Base-by-base conservation (phyloP, 2,797 vertebrate species). In the Phataginus tricuspis region DNA sequence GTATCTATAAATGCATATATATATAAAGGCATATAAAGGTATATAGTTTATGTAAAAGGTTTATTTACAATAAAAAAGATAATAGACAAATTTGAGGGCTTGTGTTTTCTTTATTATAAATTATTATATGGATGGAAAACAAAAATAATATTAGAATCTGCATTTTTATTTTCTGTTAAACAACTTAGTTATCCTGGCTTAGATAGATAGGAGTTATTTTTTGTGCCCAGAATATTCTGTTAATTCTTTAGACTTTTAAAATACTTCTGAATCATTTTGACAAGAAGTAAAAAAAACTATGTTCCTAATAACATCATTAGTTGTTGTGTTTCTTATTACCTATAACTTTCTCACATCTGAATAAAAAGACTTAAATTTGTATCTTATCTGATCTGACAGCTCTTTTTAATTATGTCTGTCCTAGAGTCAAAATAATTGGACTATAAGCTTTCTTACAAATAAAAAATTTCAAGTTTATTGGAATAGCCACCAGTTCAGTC, bases 81-180 rank as follows among this genome's bases (percentile, higher is more conserved):
- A 25, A 71, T 72, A 53, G 42, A 63, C 7, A 79, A 71, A 93
- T 51, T n/a, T 84, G 42, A 78, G 23, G 5, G 29, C 21, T 61
- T 78, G 61, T 42, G 29, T 42, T 31, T 85, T 25, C 55, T 75
- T 71, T 68, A 68, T 13, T 75, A 3, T 83, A 39, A 89, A 49
- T 82, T 61, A n/a, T 78, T 61, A 78, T 55, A 85, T 53, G 15
- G 21, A 23, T 71, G 6, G 31, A 85, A 80, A 84, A 82, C 23
- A 82, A 66, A 83, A 89, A 75, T 82, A 82, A 71, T 79, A 63
- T 91, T 63, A 45, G 25, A 75, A 83, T 59, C 39, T 94, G 14
- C 18, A 14, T 68, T 77, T 84, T 91, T 42, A 75, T n/a, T 89
- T 72, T 19, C 51, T 51, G 4, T 68, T 37, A 87, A 61, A 83